Conservation (phyloP, 2,113 vertebrate genomes). For the Eolophus roseicapilla region DNA sequence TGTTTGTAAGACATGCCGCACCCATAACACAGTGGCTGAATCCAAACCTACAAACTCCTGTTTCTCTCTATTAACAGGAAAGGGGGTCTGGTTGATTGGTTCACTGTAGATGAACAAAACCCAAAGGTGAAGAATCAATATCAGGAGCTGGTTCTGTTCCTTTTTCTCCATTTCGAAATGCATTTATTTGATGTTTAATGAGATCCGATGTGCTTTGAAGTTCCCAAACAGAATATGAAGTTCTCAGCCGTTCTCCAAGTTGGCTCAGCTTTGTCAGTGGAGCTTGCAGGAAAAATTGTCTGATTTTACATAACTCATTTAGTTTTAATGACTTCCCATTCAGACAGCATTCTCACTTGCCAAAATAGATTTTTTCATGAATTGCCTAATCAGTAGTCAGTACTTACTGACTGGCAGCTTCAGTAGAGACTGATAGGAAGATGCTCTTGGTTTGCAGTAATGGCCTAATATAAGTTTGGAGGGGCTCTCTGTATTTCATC, state of each 20-base stretch:
- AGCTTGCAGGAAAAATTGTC: neutral
- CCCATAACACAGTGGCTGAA: neutral
- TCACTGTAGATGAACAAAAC: neutral
- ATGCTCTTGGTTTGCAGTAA: neutral
- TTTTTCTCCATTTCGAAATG: neutral
- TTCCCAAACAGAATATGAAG: neutral
- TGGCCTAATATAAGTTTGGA: neutral
- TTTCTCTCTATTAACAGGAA: neutral
- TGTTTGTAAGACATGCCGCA: neutral
- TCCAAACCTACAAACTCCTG: neutral
- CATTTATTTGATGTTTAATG: neutral
- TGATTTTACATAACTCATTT: neutral
- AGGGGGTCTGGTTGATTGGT: neutral
- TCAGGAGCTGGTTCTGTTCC: neutral
- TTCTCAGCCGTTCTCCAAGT: neutral
- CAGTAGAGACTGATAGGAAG: neutral
- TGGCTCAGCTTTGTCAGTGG: neutral
- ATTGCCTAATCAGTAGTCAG: conserved; percentile 37
- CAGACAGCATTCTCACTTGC: neutral
- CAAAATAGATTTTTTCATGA: conserved; percentile 35
- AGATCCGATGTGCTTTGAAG: neutral
- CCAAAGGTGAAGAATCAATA: neutral
- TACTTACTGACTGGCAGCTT: neutral
- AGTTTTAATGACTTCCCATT: conserved; percentile 5
- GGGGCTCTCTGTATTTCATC: neutral